Percentiles rank a stretch among this genome's conserved stretches.
These are phyloP conservation scores for Lithosia quadra DNA, from an alignment of 2,888 invertebrate genomes.

Conservation along the genomic window DNA sequence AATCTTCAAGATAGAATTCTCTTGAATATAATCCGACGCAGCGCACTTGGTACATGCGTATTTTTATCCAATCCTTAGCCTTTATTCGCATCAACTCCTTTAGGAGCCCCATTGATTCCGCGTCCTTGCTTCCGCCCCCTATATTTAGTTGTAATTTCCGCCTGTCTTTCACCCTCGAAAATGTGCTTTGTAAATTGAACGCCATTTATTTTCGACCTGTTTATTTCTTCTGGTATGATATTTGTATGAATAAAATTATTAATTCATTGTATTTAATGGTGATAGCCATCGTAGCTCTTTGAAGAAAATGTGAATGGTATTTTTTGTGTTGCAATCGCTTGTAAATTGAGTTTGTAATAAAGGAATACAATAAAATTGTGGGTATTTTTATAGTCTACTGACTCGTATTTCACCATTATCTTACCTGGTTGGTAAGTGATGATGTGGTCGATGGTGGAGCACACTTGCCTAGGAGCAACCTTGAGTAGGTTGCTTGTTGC, in stretches of 20 bases:
- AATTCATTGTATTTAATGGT: not conserved
- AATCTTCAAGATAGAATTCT: not conserved
- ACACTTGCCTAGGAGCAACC: no score
- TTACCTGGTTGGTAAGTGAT: no score
- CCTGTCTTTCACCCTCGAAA: conserved; percentile 13
- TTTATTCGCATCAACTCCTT: conserved; percentile 5
- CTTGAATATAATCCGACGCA: not conserved
- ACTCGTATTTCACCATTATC: no score
- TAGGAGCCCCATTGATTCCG: conserved; percentile 14
- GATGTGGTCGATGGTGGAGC: no score
- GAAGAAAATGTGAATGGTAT: not conserved
- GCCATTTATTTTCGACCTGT: conserved; percentile 12
- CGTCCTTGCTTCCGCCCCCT: conserved; percentile 10
- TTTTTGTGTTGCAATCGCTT: not conserved
- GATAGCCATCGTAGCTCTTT: not conserved
- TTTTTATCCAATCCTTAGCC: conserved; percentile 7
- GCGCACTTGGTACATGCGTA: not conserved
- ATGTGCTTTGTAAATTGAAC: conserved; percentile 20
- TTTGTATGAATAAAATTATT: not conserved
- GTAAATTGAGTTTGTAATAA: no score
- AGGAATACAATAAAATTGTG: no score
- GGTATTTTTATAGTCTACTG: no score
- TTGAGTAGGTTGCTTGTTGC: no score
- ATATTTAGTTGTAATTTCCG: conserved; percentile 20
- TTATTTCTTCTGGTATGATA: not conserved